phyloP scores from a whole-genome alignment of 2,888 invertebrate genomes.

The Calliphora vomitoria region DNA sequence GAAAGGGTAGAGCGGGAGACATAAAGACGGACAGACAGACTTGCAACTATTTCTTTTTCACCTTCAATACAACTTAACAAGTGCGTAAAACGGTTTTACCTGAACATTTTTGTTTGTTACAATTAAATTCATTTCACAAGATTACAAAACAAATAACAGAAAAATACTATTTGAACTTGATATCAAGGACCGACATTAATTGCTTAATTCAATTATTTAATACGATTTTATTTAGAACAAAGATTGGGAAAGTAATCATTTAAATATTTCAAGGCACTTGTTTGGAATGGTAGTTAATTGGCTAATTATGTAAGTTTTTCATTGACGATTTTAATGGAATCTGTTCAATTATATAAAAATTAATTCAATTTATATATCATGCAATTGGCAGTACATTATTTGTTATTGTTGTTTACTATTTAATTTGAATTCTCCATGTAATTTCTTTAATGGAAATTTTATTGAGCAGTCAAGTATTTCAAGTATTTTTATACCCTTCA shows the following conservation, averaged over 20 bases:
- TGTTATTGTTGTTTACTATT: too few relatives aligned
- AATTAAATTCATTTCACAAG: conserved; percentile 58
- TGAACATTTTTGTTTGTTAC: conserved; percentile 48
- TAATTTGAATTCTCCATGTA: too few relatives aligned
- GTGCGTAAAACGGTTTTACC: conserved; percentile 40
- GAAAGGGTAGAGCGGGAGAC: conserved; percentile 52
- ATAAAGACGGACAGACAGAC: background rate
- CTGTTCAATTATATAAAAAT: background rate
- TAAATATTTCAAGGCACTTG: background rate
- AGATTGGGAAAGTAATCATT: conserved; percentile 7
- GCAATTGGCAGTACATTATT: too few relatives aligned
- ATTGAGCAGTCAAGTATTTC: too few relatives aligned
- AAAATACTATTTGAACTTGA: conserved; percentile 45
- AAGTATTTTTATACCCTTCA: too few relatives aligned
- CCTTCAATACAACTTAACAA: conserved; percentile 46
- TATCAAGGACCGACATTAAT: conserved; percentile 53
- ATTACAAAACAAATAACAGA: conserved; percentile 9
- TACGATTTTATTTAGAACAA: conserved; percentile 17
- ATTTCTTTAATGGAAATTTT: too few relatives aligned
- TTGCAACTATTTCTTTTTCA: conserved; percentile 44
- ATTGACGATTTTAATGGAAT: background rate
- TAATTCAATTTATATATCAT: background rate
- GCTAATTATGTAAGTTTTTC: background rate
- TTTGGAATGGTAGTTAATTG: background rate
- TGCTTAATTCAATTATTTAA: background rate